Evolutionary conservation across 1,140 invertebrate genomes (phyloP).

Genomic region (Bemisia tabaci): DNA sequence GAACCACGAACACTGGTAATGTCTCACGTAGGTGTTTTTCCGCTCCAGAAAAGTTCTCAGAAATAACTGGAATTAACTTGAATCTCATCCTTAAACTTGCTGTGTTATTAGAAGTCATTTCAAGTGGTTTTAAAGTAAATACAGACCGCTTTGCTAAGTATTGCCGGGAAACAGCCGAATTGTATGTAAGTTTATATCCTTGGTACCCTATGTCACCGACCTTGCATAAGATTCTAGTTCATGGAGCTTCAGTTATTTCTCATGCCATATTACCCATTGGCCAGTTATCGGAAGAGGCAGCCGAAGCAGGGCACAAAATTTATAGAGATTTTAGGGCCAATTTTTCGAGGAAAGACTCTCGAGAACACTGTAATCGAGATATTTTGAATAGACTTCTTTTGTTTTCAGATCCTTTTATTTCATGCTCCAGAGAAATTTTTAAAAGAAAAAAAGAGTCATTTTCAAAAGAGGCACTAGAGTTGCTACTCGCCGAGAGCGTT

Average conservation of each 20-base stretch:
- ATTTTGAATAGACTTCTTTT: constrained; percentile 25
- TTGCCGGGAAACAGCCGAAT: constrained; percentile 19
- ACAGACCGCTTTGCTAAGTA: constrained; percentile 20
- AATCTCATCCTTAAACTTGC: constrained; percentile 25
- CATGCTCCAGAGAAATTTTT: neutral
- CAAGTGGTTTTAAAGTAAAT: constrained; percentile 23
- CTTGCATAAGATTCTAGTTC: constrained; percentile 26
- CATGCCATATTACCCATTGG: constrained; percentile 20
- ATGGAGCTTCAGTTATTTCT: constrained; percentile 21
- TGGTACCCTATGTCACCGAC: constrained; percentile 20
- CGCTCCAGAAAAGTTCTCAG: constrained; percentile 21
- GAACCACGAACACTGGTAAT: constrained; percentile 29
- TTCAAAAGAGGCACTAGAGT: too few species aligned
- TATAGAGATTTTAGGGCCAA: constrained; percentile 21
- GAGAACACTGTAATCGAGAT: constrained; percentile 21
- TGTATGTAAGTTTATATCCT: constrained; percentile 19
- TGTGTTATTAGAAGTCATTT: constrained; percentile 24
- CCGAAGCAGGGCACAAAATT: constrained; percentile 23
- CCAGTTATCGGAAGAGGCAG: constrained; percentile 21
- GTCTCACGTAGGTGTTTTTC: constrained; percentile 28
- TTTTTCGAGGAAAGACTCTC: constrained; percentile 23
- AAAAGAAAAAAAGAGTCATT: too few species aligned
- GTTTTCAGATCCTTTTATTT: constrained; percentile 23
- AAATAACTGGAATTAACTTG: constrained; percentile 28
- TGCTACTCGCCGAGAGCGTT: too few species aligned